phyloP scores from a whole-genome alignment of 2,888 invertebrate genomes.

The Julus scandinavius region DNA sequence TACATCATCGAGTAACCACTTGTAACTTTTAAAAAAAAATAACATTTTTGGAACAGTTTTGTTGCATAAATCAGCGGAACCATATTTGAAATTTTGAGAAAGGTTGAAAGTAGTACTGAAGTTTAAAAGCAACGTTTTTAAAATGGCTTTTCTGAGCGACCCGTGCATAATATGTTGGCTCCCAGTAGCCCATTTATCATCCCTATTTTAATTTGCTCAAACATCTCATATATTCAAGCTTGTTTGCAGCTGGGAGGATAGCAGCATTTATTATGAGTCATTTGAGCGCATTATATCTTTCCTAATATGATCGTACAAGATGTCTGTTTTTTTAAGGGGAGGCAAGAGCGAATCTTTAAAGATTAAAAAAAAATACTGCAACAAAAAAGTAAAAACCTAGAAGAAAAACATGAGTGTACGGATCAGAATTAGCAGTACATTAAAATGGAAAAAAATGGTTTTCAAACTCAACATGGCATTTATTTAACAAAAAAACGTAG shows the following conservation, averaged over 20 bases:
- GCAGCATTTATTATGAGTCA: constrained; percentile 37
- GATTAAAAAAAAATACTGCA: background rate
- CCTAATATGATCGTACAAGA: constrained; percentile 20
- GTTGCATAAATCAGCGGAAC: no score
- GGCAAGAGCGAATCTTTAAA: background rate
- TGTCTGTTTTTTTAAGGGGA: background rate
- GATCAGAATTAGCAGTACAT: background rate
- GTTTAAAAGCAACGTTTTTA: no score
- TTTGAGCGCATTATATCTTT: constrained; percentile 24
- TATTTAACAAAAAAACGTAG: background rate
- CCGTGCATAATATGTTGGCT: background rate
- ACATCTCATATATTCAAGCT: constrained; percentile 15
- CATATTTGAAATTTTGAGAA: no score
- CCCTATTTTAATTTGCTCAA: constrained; percentile 1
- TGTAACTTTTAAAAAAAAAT: no score
- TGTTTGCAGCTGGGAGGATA: constrained; percentile 29
- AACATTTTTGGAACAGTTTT: no score
- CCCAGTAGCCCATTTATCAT: constrained; percentile 7
- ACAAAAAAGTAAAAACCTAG: no score
- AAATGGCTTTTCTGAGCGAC: background rate
- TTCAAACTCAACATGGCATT: background rate
- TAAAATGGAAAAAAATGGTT: background rate
- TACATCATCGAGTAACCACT: no score
- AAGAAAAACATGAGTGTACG: background rate
- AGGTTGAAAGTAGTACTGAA: no score